Conservation (phyloP, 2,113 vertebrate genomes). For the Thryonomys swinderianus region DNA sequence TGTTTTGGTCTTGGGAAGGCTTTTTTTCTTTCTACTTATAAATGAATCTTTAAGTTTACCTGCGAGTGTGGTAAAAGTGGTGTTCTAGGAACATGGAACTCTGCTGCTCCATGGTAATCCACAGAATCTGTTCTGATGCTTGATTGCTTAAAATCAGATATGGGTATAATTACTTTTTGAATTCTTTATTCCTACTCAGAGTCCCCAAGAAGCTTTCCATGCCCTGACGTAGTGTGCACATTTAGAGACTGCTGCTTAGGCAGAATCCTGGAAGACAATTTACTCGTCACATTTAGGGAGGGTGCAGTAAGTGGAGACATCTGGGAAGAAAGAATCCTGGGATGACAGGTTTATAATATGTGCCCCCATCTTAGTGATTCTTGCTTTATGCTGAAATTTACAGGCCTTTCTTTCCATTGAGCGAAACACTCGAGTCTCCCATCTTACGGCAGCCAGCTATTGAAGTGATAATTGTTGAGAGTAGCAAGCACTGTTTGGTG, state of each 20-base stretch:
- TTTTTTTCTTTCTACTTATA: constrained; percentile 15
- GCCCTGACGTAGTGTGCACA: neutral
- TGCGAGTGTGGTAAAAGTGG: neutral
- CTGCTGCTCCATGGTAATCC: neutral
- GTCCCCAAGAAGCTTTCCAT: neutral
- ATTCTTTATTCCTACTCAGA: neutral
- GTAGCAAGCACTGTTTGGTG: neutral
- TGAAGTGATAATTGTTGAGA: neutral
- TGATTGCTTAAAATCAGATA: neutral
- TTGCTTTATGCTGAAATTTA: neutral
- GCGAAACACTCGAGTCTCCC: neutral
- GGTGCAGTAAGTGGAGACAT: neutral
- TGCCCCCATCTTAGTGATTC: neutral
- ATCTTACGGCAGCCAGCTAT: neutral
- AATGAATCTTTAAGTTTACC: neutral
- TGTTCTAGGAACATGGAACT: constrained; percentile 12
- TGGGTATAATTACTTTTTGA: neutral
- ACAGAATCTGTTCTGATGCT: neutral
- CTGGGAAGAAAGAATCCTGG: neutral
- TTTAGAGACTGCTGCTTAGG: constrained; percentile 19
- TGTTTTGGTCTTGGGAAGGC: neutral
- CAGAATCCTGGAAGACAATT: neutral
- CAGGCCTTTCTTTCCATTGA: neutral
- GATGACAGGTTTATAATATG: neutral
- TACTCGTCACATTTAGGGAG: neutral